Conservation (phyloP, 2,113 vertebrate species). For the Platysteira castanea region DNA sequence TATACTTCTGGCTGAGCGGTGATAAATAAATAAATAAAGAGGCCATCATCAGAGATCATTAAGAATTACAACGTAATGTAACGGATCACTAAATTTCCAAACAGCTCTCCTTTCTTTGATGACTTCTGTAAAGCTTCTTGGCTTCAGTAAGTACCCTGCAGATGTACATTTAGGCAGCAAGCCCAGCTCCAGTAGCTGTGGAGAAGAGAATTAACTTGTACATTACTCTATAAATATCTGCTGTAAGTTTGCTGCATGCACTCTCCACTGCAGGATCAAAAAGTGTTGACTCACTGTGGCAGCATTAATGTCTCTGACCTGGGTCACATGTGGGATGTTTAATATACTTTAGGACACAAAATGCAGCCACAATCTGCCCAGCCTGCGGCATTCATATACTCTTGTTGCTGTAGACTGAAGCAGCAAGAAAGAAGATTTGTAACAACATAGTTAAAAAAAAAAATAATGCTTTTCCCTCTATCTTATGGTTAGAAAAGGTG, state of each 20-base stretch:
- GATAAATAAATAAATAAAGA: not conserved
- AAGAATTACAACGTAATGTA: not conserved
- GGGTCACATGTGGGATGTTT: not conserved
- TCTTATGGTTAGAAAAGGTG: not conserved
- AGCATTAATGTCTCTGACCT: not conserved
- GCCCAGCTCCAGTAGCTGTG: not conserved
- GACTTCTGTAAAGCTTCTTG: not conserved
- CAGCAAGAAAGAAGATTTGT: not conserved
- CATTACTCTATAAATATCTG: not conserved
- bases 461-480: not conserved
- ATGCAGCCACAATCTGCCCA: not conserved
- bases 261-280: not conserved
- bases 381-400: not conserved
- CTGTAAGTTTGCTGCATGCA: not conserved
- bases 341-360: not conserved
- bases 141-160: not conserved
- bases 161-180: not conserved
- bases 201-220: not conserved
- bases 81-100: not conserved
- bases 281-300: not conserved
- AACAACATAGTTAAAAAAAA: not conserved
- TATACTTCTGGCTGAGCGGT: not conserved
- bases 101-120: not conserved
- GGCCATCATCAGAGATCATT: not conserved
- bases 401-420: not conserved